These are phyloP conservation scores for Micropoecilia bifurca DNA, from an alignment of 2,797 vertebrate genomes.

Conservation along the genomic window DNA sequence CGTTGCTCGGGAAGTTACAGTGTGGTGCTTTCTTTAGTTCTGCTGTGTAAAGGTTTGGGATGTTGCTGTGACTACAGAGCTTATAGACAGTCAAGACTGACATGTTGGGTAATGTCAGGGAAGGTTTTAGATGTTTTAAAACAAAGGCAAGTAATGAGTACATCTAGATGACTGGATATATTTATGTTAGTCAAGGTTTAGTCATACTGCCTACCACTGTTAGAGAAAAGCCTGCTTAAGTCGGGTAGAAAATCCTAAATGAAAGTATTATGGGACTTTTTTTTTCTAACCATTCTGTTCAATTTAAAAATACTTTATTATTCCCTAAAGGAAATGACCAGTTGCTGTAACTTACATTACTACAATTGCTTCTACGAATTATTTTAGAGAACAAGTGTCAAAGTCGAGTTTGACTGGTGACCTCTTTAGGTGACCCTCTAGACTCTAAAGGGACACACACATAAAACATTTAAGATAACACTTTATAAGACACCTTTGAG, in stretches of 20 bases:
- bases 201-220: not conserved
- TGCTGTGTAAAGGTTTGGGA: constrained; percentile 14
- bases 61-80: constrained; percentile 31
- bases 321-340: not conserved
- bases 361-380: too few species aligned
- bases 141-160: constrained; percentile 11
- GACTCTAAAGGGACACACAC: too few species aligned
- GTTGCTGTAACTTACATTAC: not conserved
- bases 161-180: constrained; percentile 7
- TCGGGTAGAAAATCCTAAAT: not conserved
- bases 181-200: not conserved
- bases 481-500: too few species aligned
- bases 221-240: not conserved
- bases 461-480: too few species aligned
- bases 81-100: constrained; percentile 5
- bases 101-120: constrained; percentile 4
- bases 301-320: not conserved
- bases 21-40: constrained; percentile 9
- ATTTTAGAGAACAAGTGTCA: too few species aligned
- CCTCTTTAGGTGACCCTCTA: too few species aligned
- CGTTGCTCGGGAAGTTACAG: constrained; percentile 15
- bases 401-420: too few species aligned
- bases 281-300: not conserved
- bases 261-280: not conserved
- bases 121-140: constrained; percentile 5